A percentile compares a stretch with the other conserved stretches of the same genome.
These are phyloP conservation scores for Lasioglossum figueresi DNA, from an alignment of 2,888 invertebrate species.

Conservation along the genomic window DNA sequence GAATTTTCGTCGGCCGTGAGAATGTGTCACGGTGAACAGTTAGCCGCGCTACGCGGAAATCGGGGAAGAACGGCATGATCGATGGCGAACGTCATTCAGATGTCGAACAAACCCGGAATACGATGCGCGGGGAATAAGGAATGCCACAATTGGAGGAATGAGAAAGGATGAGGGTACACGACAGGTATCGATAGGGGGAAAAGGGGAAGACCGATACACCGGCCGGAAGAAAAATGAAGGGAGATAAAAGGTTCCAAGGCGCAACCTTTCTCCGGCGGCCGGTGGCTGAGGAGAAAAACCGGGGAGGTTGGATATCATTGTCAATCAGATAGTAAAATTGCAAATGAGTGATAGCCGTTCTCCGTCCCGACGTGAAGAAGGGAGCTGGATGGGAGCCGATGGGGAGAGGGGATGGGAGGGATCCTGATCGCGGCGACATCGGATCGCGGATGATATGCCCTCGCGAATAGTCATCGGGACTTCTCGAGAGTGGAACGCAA, in stretches of 20 bases:
- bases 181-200: slow-evolving; percentile 28
- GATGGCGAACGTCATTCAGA: slow-evolving; percentile 50
- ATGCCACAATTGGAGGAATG: slow-evolving; percentile 35
- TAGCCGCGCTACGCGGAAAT: slow-evolving; percentile 40
- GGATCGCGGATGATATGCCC: slow-evolving; percentile 19
- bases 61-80: slow-evolving; percentile 39
- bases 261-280: slow-evolving; percentile 5
- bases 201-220: slow-evolving; percentile 12
- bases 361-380: neutral
- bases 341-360: slow-evolving; percentile 34
- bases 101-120: slow-evolving; percentile 47
- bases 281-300: slow-evolving; percentile 15
- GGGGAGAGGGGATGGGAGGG: neutral
- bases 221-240: slow-evolving; percentile 32
- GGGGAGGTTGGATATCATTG: slow-evolving; percentile 22
- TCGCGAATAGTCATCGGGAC: slow-evolving; percentile 48
- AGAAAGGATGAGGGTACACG: slow-evolving; percentile 23
- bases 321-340: slow-evolving; percentile 20
- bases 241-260: slow-evolving; percentile 5
- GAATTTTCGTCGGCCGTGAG: slow-evolving; percentile 13
- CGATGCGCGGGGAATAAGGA: slow-evolving; percentile 32
- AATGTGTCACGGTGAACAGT: slow-evolving; percentile 54
- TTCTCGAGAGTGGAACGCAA: slow-evolving; percentile 39
- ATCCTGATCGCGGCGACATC: slow-evolving; percentile 22
- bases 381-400: neutral